Evolutionary conservation across 2,113 vertebrate species (phyloP).

Genomic region (Rattus rattus): DNA sequence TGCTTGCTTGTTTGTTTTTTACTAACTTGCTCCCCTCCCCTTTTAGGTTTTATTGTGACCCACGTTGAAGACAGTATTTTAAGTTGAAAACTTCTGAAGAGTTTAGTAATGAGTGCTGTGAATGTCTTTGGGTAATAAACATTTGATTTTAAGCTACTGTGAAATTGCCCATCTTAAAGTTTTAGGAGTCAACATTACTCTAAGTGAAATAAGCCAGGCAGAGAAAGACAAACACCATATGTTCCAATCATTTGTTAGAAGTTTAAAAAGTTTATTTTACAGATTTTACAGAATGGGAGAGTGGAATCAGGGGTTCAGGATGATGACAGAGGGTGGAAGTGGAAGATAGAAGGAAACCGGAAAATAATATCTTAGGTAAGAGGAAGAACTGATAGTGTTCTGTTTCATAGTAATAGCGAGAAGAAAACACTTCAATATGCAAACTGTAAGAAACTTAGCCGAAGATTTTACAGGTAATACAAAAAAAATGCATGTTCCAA

Average conservation of each 20-base stretch:
- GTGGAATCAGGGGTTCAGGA: neutral
- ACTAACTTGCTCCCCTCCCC: neutral
- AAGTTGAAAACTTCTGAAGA: conserved; percentile 38
- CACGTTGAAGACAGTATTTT: neutral
- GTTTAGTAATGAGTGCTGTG: neutral
- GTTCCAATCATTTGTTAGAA: neutral
- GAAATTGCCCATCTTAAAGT: neutral
- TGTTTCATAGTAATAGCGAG: neutral
- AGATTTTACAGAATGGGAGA: neutral
- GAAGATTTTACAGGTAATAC: neutral
- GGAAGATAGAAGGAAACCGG: neutral
- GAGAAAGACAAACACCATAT: neutral
- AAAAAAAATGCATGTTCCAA: neutral
- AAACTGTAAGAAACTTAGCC: neutral
- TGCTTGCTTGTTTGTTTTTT: neutral
- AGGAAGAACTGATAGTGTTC: neutral
- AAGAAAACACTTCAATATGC: neutral
- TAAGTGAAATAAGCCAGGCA: neutral
- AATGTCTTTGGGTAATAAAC: neutral
- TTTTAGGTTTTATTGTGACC: neutral
- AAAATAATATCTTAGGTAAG: neutral
- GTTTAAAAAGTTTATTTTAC: neutral
- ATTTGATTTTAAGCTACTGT: conserved; percentile 41
- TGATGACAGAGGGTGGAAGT: fast-evolving
- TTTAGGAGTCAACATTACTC: neutral